Percentiles rank a stretch among this genome's conserved stretches.
These are phyloP conservation scores for Conops quadrifasciatus DNA, from an alignment of 2,888 invertebrate genomes.

Conservation along the genomic window DNA sequence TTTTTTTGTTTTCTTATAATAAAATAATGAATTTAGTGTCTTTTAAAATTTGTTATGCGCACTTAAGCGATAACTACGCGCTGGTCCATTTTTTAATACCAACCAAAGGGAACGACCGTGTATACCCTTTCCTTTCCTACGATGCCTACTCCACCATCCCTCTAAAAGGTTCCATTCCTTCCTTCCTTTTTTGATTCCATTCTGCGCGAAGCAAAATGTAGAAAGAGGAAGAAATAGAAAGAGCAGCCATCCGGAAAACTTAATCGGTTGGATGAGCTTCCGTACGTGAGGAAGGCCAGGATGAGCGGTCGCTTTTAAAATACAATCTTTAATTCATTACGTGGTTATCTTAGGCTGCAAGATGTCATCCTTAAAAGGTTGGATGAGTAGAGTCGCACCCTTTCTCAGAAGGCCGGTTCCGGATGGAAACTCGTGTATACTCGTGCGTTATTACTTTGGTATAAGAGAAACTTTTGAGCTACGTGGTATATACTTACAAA, in stretches of 20 bases:
- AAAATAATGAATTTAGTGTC: too few relatives aligned
- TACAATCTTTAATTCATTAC: constrained; percentile 11
- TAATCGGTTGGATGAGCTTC: neutral
- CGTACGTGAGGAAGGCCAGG: neutral
- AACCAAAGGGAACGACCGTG: too few relatives aligned
- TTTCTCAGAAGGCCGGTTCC: too few relatives aligned
- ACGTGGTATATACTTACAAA: too few relatives aligned
- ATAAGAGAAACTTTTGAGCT: too few relatives aligned
- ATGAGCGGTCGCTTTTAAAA: neutral
- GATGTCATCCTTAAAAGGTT: neutral
- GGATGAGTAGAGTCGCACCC: neutral
- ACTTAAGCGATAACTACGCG: constrained; percentile 27
- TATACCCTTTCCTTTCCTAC: too few relatives aligned
- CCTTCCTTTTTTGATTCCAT: too few relatives aligned
- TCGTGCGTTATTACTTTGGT: too few relatives aligned
- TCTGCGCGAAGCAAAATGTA: too few relatives aligned
- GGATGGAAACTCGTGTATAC: too few relatives aligned
- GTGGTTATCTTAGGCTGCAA: too few relatives aligned
- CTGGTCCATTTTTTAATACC: constrained; percentile 19
- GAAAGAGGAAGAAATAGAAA: neutral
- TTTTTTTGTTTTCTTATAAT: too few relatives aligned
- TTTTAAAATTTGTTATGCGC: constrained; percentile 25
- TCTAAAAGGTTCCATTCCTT: neutral
- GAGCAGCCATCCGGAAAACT: neutral
- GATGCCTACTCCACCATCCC: neutral